Conservation (phyloP, 2,797 vertebrate species). For the Acestrorhynchus altus region DNA sequence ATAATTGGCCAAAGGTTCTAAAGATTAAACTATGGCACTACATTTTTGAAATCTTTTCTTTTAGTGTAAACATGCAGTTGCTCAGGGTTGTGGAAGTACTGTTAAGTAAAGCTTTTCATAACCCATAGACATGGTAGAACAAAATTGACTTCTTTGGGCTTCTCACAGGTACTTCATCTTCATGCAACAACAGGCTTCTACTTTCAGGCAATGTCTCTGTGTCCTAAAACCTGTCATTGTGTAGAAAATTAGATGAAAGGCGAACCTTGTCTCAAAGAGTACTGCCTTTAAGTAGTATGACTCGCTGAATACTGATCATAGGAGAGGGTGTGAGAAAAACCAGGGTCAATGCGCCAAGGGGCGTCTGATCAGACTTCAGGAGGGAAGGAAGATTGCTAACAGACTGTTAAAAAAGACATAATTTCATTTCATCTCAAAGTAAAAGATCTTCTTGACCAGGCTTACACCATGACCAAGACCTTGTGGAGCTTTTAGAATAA, state of each 20-base stretch:
- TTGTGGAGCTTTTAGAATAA: not conserved
- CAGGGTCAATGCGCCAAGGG: slow-evolving; percentile 51
- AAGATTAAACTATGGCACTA: too few species aligned
- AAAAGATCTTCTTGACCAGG: not conserved
- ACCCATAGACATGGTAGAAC: not conserved
- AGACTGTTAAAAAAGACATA: not conserved
- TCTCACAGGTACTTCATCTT: not conserved
- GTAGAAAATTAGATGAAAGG: slow-evolving; percentile 67
- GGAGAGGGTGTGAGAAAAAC: slow-evolving; percentile 55
- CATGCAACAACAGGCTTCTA: slow-evolving; percentile 32
- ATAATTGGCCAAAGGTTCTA: too few species aligned
- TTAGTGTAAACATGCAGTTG: not conserved
- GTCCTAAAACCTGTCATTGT: slow-evolving; percentile 61
- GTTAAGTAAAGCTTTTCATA: too few species aligned
- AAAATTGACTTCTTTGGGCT: not conserved
- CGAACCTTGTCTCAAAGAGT: slow-evolving; percentile 62
- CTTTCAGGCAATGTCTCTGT: slow-evolving; percentile 56
- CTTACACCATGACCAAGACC: not conserved
- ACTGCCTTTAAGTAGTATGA: slow-evolving; percentile 62
- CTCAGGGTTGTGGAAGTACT: not conserved
- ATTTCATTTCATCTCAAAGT: not conserved
- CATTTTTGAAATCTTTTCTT: not conserved
- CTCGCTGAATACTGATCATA: slow-evolving; percentile 70
- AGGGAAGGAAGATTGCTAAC: slow-evolving; percentile 10
- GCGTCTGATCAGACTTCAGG: slow-evolving; percentile 58